Evolutionary conservation across 2,797 vertebrate genomes (phyloP), one percentile per base, ranked within the genome.

Genomic region (Naso thynnoides): DNA sequence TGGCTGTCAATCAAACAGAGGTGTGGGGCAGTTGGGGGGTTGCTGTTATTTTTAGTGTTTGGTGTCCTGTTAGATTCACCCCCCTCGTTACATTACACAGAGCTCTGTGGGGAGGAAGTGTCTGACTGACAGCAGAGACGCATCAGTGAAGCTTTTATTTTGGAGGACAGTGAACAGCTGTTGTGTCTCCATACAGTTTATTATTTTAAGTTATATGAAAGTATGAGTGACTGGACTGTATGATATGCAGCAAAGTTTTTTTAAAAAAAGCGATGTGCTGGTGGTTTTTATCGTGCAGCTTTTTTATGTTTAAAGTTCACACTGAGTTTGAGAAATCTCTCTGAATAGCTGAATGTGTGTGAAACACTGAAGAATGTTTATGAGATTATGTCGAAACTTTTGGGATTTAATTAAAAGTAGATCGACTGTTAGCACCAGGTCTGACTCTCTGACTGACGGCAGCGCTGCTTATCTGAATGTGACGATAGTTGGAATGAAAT

Each of bases 1-100:
- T 95, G 91, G 63, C 95, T 99, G 97, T 98, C 95, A 93, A 92
- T 93, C 94, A 95, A 94, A 61, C 29, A n/a, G 57, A 76, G 79
- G 79, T 78, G 81, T 73, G 65, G 55, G 13, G 47, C 23, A n/a
- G 50, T 18, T 19, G 2, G 50, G 27, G 29, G 45, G 26, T 16
- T 11, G 54, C 2, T 48, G 65, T n/a, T 90, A 91, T 90, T 91
- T 87, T 78, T 90, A 90, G 89, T 0, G 18, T 0, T 21, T 76
- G 73, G 73, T 76, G 75, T 78, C 81, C 77, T 61, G 55, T 73
- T 82, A 45, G 61, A 19, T 64, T 65, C 56, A 2, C 54, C 48
- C 54, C 31, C 29, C 31, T 16, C 15, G 31, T 56, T 56, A 76
- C 29, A 24, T 65, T 62, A 73, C 47, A 10, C 54, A 24, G 27